A percentile compares a stretch with the other conserved stretches of the same genome.
phyloP scores from a whole-genome alignment of 2,113 vertebrate species.

The Delphinus delphis region DNA sequence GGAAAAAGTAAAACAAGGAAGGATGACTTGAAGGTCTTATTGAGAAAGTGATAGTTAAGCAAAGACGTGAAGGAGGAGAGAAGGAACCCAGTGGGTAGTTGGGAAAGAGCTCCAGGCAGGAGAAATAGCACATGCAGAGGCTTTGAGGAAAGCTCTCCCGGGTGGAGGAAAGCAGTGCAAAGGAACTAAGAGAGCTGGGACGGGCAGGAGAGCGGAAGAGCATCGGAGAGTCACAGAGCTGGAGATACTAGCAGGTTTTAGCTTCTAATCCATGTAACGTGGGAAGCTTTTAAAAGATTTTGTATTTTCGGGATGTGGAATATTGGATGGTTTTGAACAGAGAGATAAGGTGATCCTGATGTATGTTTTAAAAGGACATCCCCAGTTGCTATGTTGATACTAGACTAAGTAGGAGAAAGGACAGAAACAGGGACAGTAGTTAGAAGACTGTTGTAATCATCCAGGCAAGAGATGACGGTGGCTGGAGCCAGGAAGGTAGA shows the following conservation, averaged over 20 bases:
- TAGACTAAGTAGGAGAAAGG: not conserved
- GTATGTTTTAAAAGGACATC: not conserved
- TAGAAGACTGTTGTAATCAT: not conserved
- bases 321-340: not conserved
- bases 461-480: not conserved
- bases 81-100: not conserved
- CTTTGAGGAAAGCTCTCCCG: not conserved
- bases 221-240: not conserved
- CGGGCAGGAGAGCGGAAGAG: not conserved
- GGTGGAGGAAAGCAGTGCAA: too few species aligned
- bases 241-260: not conserved
- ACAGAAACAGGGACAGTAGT: not conserved
- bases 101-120: not conserved
- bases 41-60: not conserved
- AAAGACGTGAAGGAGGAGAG: not conserved
- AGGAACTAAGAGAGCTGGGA: not conserved
- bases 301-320: not conserved
- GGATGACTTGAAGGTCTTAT: not conserved
- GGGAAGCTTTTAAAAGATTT: not conserved
- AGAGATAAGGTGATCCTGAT: not conserved
- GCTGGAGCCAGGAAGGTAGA: not conserved
- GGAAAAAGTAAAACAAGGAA: not conserved
- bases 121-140: not conserved
- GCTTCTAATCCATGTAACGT: not conserved
- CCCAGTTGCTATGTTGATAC: not conserved